These are phyloP conservation scores for Hucho hucho DNA, from an alignment of 2,113 vertebrate genomes.

Conservation along the genomic window DNA sequence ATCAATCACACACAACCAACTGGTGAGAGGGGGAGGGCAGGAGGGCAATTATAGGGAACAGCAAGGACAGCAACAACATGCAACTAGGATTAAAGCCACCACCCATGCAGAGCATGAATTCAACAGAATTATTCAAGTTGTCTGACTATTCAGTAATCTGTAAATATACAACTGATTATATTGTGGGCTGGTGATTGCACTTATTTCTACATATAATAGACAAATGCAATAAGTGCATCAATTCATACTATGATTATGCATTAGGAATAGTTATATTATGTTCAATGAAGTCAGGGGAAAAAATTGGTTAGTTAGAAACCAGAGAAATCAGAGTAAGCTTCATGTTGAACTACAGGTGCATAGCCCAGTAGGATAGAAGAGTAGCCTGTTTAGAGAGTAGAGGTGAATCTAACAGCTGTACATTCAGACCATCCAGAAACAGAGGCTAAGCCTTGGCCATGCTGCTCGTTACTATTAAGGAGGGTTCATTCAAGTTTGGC, in stretches of 20 bases:
- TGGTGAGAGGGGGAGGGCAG: slow-evolving; percentile 23
- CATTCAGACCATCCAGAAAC: slow-evolving; percentile 19
- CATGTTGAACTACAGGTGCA: slow-evolving; percentile 4
- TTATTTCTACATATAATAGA: not conserved
- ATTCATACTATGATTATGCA: not conserved
- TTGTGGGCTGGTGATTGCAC: too few relatives aligned
- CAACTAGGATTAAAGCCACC: too few relatives aligned
- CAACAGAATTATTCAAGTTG: too few relatives aligned
- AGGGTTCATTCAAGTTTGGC: slow-evolving; percentile 9
- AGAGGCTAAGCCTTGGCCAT: slow-evolving; percentile 20
- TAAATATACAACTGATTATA: too few relatives aligned
- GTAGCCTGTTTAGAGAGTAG: slow-evolving; percentile 1
- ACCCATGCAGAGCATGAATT: too few relatives aligned
- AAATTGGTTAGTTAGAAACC: slow-evolving; percentile 9
- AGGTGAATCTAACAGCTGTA: slow-evolving; percentile 6
- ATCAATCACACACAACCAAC: slow-evolving; percentile 43
- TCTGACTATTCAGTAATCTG: too few relatives aligned
- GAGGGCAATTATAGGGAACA: not conserved
- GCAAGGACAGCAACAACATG: slow-evolving; percentile 16
- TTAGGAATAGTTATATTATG: not conserved
- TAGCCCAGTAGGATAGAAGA: not conserved
- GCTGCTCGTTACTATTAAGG: slow-evolving; percentile 38
- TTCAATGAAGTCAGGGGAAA: not conserved
- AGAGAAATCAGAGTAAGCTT: slow-evolving; percentile 8
- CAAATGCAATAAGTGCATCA: slow-evolving; percentile 43